These are phyloP conservation scores for Prenolepis imparis DNA, from an alignment of 2,888 invertebrate genomes.

Conservation along the genomic window DNA sequence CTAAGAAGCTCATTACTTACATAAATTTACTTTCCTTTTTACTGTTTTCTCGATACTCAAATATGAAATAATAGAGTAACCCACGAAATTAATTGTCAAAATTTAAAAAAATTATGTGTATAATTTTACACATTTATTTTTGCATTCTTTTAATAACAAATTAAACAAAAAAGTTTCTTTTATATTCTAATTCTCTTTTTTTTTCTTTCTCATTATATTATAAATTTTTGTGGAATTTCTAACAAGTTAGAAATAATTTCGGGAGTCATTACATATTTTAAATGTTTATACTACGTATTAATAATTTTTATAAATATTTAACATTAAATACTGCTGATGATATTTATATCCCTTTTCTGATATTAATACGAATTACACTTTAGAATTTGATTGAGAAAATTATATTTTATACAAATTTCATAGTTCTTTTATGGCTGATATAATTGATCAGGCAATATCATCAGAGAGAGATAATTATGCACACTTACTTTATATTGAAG, in stretches of 20 bases:
- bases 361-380: background rate
- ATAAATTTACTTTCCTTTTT: background rate
- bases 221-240: background rate
- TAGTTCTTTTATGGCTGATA: background rate
- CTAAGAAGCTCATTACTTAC: background rate
- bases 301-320: background rate
- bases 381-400: constrained; percentile 1
- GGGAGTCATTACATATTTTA: background rate
- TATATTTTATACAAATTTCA: background rate
- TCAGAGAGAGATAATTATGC: background rate
- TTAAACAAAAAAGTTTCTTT: background rate
- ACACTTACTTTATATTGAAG: background rate
- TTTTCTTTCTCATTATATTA: background rate
- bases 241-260: background rate
- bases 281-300: background rate
- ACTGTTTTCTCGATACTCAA: background rate
- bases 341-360: background rate
- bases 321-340: background rate
- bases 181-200: background rate
- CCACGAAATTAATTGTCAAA: background rate
- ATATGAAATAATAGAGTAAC: background rate
- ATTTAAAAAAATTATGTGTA: background rate
- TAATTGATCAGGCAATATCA: background rate
- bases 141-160: no score
- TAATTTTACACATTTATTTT: no score